Base-by-base conservation (phyloP, 2,797 vertebrate genomes). In the Discoglossus pictus region DNA sequence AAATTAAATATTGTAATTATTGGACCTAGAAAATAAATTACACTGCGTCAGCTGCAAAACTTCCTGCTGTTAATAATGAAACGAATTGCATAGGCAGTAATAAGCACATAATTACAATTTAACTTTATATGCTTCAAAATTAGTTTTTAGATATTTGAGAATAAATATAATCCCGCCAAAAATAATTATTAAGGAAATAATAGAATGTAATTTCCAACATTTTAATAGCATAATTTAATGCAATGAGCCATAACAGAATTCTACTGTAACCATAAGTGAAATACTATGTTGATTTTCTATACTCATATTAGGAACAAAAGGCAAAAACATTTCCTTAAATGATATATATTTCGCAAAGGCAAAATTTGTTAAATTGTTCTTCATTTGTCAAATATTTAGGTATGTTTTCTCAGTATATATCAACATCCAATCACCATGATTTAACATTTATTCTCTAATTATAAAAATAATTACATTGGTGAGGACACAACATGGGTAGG, bases 1-100 rank as follows among this genome's bases (percentile, higher is more conserved):
- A 71, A 64, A 71, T 71, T 64, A 71, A 71, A 71, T 64, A 71
- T 63, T 50, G 48, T 65, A 64, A 64, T 71, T 71, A 64, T 65
- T 59, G 44, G 53, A 71, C 53, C 20, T 51, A 36, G 39, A 61
- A 59, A 64, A 64, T 64, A 64, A 51, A 52, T 64, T 64, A 24
- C 36, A 24, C 16, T 42, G 25, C 34, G 35, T 40, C 17, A 42
- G 35, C 20, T 34, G 17, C 18, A 40, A 42, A 64, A 52, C 46
- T 58, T 51, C 61, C 52, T 59, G 68, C 61, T 59, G 61, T 36
- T 64, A 36, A 58, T 59, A 58, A 64, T 71, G 40, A 71, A 64
- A 64, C 24, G 20, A 35, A 44, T 5, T 25, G 44, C 34, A 44
- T 68, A 20, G 48, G 48, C 52, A 50, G 60, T 47, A 64, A 52